These are phyloP conservation scores for Pseudachorutes palmiensis DNA, from an alignment of 1,140 invertebrate genomes.

Conservation along the genomic window DNA sequence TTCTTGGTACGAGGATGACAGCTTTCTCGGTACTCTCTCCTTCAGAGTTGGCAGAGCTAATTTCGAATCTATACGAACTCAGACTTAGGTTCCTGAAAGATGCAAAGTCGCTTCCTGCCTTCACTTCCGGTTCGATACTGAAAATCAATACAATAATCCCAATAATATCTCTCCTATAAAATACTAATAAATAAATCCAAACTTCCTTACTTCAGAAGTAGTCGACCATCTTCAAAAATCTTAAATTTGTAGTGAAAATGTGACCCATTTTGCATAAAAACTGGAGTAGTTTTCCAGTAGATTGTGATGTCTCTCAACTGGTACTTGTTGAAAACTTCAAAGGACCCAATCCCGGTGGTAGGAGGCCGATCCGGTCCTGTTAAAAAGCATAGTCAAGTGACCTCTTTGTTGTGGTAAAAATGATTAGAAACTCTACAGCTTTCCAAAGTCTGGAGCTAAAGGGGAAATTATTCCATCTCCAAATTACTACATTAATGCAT, in stretches of 20 bases:
- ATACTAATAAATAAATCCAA: not conserved
- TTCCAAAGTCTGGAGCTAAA: not conserved
- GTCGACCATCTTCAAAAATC: slow-evolving; percentile 26
- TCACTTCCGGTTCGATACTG: slow-evolving; percentile 43
- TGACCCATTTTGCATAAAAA: slow-evolving; percentile 28
- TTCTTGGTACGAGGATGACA: slow-evolving; percentile 52
- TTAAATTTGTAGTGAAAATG: slow-evolving; percentile 28
- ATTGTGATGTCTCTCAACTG: slow-evolving; percentile 27
- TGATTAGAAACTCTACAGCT: not conserved
- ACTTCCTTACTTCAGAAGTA: not conserved
- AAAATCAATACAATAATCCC: slow-evolving; percentile 35
- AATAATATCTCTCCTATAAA: not conserved
- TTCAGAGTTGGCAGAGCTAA: slow-evolving; percentile 50
- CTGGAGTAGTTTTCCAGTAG: slow-evolving; percentile 32
- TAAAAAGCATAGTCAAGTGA: slow-evolving; percentile 4
- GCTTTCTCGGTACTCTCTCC: slow-evolving; percentile 52
- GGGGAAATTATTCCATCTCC: too few species aligned
- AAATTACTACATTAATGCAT: too few species aligned
- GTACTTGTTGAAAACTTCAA: slow-evolving; percentile 22
- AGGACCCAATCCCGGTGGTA: slow-evolving; percentile 30
- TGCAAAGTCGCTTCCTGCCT: slow-evolving; percentile 46
- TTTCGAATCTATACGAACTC: slow-evolving; percentile 47
- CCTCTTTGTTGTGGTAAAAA: too few species aligned
- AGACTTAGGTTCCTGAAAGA: slow-evolving; percentile 48
- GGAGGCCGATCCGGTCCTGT: slow-evolving; percentile 33